Evolutionary conservation across 2,113 vertebrate genomes (phyloP).

Genomic region (Scortum barcoo): DNA sequence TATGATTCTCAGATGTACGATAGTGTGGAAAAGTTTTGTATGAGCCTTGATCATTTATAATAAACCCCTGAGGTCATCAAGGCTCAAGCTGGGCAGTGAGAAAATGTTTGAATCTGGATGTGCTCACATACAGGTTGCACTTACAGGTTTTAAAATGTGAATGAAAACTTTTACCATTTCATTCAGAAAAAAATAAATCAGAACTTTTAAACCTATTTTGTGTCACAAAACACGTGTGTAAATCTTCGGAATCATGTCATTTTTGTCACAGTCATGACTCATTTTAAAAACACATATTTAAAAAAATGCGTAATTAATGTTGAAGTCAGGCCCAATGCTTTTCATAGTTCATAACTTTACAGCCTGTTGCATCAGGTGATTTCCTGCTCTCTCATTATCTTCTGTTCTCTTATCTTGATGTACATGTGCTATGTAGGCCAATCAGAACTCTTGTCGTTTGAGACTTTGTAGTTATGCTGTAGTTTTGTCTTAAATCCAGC

Average conservation of each 20-base stretch:
- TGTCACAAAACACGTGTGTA: neutral
- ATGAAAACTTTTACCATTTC: neutral
- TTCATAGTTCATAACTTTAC: constrained; percentile 14
- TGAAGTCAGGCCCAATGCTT: constrained; percentile 7
- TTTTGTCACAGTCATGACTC: neutral
- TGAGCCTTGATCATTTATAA: neutral
- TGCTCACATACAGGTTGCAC: neutral
- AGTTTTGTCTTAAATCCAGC: constrained; percentile 43
- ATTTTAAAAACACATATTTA: constrained; percentile 8
- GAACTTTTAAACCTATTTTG: neutral
- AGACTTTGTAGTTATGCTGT: constrained; percentile 46
- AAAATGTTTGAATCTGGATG: neutral
- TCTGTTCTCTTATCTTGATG: constrained; percentile 52
- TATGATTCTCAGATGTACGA: neutral
- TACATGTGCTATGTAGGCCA: constrained; percentile 11
- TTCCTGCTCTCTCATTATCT: constrained; percentile 58
- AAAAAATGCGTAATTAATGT: constrained; percentile 5
- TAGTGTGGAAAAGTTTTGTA: neutral
- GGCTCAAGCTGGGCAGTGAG: neutral
- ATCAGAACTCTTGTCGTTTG: constrained; percentile 49
- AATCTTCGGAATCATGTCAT: too few relatives aligned
- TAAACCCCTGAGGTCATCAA: constrained; percentile 11
- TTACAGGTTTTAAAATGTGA: neutral
- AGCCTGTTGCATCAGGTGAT: constrained; percentile 52
- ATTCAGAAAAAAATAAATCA: neutral